Conservation (phyloP, 2,113 vertebrate species). For the Smithornis capensis region DNA sequence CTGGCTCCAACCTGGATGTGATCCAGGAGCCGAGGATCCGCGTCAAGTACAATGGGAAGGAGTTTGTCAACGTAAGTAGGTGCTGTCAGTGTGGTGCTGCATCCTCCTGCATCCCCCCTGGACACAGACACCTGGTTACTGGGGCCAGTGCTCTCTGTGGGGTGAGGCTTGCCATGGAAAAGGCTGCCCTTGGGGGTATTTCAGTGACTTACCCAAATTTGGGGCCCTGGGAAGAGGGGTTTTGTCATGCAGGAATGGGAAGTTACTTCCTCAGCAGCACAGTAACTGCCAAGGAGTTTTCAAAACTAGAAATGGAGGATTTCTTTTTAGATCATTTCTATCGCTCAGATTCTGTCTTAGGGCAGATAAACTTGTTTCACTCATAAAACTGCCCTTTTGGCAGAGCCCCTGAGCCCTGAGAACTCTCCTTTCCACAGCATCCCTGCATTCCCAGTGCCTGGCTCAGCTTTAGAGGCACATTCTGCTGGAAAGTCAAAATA, state of each 20-base stretch:
- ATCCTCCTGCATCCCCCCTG: fast-evolving
- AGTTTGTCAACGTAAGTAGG: slow-evolving; percentile 92
- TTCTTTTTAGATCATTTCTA: not conserved
- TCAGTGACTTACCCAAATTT: no score
- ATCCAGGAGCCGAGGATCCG: slow-evolving; percentile 94
- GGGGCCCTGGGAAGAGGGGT: not conserved
- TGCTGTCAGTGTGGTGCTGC: fast-evolving
- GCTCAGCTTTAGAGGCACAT: not conserved
- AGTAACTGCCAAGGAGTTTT: not conserved
- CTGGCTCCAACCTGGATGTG: slow-evolving; percentile 93
- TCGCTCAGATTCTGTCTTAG: not conserved
- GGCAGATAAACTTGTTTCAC: not conserved
- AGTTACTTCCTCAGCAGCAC: not conserved
- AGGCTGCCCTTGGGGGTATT: not conserved
- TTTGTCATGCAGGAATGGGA: not conserved
- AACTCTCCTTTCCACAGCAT: not conserved
- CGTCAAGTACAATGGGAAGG: slow-evolving; percentile 89
- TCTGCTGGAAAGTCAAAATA: not conserved
- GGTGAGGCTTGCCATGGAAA: fast-evolving
- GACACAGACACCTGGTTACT: fast-evolving
- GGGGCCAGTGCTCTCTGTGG: not conserved
- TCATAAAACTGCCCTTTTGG: not conserved
- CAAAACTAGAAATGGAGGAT: not conserved
- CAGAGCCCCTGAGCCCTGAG: not conserved
- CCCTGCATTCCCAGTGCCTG: not conserved